Evolutionary conservation across 2,113 vertebrate genomes (phyloP).

Genomic region (Lota lota): DNA sequence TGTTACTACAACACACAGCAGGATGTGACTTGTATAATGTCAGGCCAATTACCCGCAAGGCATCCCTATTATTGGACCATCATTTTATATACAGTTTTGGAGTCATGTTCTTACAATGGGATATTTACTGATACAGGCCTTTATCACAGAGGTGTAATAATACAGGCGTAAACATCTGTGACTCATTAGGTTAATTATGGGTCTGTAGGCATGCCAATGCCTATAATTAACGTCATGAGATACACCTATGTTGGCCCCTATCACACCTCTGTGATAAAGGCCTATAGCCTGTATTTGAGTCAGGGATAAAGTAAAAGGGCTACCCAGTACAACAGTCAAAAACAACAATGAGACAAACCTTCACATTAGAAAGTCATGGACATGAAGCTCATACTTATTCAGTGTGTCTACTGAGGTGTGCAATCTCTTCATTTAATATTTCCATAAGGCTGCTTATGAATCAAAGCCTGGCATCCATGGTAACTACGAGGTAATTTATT

Average conservation of each 20-base stretch:
- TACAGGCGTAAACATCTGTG: no score
- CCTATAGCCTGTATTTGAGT: not conserved
- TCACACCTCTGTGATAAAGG: no score
- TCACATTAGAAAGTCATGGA: slow-evolving; percentile 43
- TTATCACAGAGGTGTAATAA: no score
- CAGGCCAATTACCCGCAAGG: slow-evolving; percentile 29
- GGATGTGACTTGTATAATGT: slow-evolving; percentile 33
- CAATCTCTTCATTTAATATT: slow-evolving; percentile 66
- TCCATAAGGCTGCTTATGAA: slow-evolving; percentile 64
- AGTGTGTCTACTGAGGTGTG: slow-evolving; percentile 64
- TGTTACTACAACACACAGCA: slow-evolving; percentile 14
- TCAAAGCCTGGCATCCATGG: slow-evolving; percentile 26
- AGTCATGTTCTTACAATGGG: no score
- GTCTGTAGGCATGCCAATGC: no score
- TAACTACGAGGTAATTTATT: slow-evolving; percentile 66
- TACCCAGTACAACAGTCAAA: slow-evolving; percentile 25
- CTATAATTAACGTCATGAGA: no score
- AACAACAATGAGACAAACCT: slow-evolving; percentile 37
- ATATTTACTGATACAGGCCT: no score
- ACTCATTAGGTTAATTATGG: no score
- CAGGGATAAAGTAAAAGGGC: not conserved
- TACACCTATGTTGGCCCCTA: no score
- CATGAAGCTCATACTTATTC: slow-evolving; percentile 61
- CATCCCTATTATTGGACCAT: slow-evolving; percentile 11
- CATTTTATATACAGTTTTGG: no score